phyloP scores from a whole-genome alignment of 2,113 vertebrate genomes.

The Apteryx mantelli region DNA sequence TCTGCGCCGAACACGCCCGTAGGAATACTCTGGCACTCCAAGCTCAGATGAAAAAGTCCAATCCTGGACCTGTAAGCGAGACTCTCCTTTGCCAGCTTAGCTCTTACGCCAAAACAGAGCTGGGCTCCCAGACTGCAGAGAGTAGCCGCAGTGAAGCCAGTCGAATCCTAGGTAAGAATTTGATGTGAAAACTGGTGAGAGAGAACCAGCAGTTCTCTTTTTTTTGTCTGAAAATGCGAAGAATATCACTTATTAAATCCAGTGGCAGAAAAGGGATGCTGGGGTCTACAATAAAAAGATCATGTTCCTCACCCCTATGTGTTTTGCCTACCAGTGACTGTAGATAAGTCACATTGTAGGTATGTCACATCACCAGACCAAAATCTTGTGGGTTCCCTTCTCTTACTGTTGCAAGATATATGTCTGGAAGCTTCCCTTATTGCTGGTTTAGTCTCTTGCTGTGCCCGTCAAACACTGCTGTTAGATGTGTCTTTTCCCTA shows the following conservation, averaged over 20 bases:
- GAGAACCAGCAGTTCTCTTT: neutral
- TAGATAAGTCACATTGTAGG: accelerated
- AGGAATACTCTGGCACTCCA: constrained; percentile 89
- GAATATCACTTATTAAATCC: neutral
- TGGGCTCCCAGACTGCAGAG: constrained; percentile 78
- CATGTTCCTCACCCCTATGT: accelerated
- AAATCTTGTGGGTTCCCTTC: neutral
- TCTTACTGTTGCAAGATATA: accelerated
- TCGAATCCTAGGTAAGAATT: constrained; percentile 84
- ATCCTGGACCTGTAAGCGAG: constrained; percentile 83
- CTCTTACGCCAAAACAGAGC: constrained; percentile 84
- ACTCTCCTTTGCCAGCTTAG: constrained; percentile 92
- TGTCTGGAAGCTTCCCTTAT: neutral
- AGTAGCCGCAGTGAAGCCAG: constrained; percentile 86
- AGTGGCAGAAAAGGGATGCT: neutral
- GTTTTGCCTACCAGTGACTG: neutral
- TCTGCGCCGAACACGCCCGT: constrained; percentile 92
- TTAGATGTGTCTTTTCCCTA: neutral
- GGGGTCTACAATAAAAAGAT: accelerated
- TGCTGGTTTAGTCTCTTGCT: neutral
- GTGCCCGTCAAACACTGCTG: neutral
- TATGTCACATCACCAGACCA: accelerated
- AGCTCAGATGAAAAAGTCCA: constrained; percentile 90
- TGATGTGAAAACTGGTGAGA: neutral
- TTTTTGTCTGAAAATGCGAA: neutral